These are phyloP conservation scores for Bhutanitis thaidina DNA, from an alignment of 2,888 invertebrate genomes.

Conservation along the genomic window DNA sequence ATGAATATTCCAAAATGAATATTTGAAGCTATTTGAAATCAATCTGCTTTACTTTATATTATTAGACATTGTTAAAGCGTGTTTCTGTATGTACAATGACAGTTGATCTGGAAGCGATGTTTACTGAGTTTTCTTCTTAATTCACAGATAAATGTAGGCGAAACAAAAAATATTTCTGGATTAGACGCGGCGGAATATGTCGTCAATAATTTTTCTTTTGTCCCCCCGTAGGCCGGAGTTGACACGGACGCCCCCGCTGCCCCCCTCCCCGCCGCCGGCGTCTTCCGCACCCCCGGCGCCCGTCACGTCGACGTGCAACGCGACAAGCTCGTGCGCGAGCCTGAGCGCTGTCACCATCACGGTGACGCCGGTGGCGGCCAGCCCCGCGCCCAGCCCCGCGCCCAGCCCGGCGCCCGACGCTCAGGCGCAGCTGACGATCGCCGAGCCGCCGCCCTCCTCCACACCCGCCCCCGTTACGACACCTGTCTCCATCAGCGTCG, in stretches of 20 bases:
- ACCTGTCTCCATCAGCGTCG: constrained; percentile 37
- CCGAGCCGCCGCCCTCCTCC: constrained; percentile 22
- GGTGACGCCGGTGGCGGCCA: constrained; percentile 27
- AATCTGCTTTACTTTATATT: too few relatives aligned
- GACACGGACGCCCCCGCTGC: constrained; percentile 58
- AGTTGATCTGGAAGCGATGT: too few relatives aligned
- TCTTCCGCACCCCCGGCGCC: constrained; percentile 56
- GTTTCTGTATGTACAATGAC: too few relatives aligned
- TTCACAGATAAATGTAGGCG: too few relatives aligned
- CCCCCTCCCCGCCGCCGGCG: constrained; percentile 63
- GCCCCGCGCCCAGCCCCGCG: constrained; percentile 21
- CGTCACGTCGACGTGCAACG: constrained; percentile 31
- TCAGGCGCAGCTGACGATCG: constrained; percentile 1
- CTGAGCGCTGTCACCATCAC: constrained; percentile 23
- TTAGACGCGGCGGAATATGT: too few relatives aligned
- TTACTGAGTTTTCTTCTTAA: too few relatives aligned
- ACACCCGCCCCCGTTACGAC: constrained; percentile 13
- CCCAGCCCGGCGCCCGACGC: constrained; percentile 4
- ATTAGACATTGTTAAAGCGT: too few relatives aligned
- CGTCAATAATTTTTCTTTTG: too few relatives aligned
- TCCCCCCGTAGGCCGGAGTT: constrained; percentile 45
- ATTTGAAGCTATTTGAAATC: neutral
- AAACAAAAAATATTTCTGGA: too few relatives aligned
- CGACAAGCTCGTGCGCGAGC: constrained; percentile 20
- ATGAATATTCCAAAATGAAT: neutral